A percentile compares a stretch with the other conserved stretches of the same genome.
Conservation (phyloP, 2,888 invertebrate genomes). For the Pollenia angustigena region DNA sequence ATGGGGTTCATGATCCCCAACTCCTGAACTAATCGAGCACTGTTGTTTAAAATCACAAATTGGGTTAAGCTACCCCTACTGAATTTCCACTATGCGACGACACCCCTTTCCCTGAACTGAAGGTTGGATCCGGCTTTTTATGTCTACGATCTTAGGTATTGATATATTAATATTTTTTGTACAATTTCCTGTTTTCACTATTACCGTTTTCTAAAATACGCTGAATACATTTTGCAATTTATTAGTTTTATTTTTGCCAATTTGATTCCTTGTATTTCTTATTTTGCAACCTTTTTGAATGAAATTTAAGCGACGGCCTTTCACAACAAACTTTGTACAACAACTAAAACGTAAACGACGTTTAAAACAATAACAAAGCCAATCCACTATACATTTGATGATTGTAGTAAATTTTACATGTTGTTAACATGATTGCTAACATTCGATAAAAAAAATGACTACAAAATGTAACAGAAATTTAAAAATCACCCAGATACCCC, state of each 20-base stretch:
- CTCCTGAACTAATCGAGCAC: too few relatives aligned
- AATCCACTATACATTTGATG: conserved; percentile 35
- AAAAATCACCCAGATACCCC: conserved; percentile 50
- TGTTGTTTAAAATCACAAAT: too few relatives aligned
- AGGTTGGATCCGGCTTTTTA: too few relatives aligned
- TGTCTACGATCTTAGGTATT: too few relatives aligned
- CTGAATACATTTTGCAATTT: conserved; percentile 78
- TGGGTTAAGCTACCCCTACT: too few relatives aligned
- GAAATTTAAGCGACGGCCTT: conserved; percentile 62
- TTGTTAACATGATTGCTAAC: conserved; percentile 47
- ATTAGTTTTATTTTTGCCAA: conserved; percentile 25
- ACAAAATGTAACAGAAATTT: conserved; percentile 38
- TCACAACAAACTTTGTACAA: conserved; percentile 68
- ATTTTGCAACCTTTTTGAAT: not conserved
- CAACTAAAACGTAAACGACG: conserved; percentile 61
- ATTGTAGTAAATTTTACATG: conserved; percentile 48
- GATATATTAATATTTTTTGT: too few relatives aligned
- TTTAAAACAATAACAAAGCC: conserved; percentile 50
- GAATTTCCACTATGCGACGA: too few relatives aligned
- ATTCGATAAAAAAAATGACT: conserved; percentile 1
- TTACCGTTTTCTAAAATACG: conserved; percentile 81
- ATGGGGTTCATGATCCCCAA: too few relatives aligned
- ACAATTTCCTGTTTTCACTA: not conserved
- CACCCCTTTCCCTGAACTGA: too few relatives aligned
- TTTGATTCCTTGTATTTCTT: conserved; percentile 31